Evolutionary conservation across 2,888 invertebrate genomes (phyloP).

Genomic region (Ichneumon xanthorius): DNA sequence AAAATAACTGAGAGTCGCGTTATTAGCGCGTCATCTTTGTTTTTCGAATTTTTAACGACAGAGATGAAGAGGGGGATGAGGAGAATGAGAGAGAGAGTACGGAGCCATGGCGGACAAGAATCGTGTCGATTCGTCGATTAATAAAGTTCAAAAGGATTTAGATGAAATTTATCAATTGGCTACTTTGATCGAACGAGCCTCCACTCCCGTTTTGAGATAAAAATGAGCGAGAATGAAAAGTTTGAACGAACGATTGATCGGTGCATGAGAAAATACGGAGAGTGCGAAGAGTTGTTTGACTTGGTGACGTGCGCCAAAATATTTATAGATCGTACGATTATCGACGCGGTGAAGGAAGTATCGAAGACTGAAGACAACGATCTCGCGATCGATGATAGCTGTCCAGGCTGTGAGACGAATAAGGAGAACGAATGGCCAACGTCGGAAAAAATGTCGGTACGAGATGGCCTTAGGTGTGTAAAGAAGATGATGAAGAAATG

Average conservation of each 20-base stretch:
- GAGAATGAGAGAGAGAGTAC: conserved; percentile 60
- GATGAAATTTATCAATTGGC: conserved; percentile 35
- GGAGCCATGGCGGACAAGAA: conserved; percentile 65
- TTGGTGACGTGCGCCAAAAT: conserved; percentile 6
- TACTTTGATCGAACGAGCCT: conserved; percentile 4
- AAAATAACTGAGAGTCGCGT: conserved; percentile 43
- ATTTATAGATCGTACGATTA: conserved; percentile 63
- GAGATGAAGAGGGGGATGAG: background rate
- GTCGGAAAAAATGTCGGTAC: conserved; percentile 64
- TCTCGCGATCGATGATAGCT: conserved; percentile 1
- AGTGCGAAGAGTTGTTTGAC: background rate
- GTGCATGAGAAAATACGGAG: background rate
- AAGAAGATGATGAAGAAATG: conserved; percentile 75
- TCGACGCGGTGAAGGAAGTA: conserved; percentile 56
- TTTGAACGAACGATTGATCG: background rate
- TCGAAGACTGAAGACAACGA: conserved; percentile 30
- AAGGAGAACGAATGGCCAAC: conserved; percentile 71
- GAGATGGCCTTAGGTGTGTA: conserved; percentile 66
- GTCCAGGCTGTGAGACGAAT: conserved; percentile 37
- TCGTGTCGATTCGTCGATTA: conserved; percentile 60
- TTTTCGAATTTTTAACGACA: conserved; percentile 64
- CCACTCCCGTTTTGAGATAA: background rate
- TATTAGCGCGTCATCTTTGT: conserved; percentile 45
- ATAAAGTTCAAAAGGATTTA: conserved; percentile 63
- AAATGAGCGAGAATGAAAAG: conserved; percentile 17